These are phyloP conservation scores for Zophobas morio DNA, from an alignment of 1,140 invertebrate genomes.

Conservation along the genomic window DNA sequence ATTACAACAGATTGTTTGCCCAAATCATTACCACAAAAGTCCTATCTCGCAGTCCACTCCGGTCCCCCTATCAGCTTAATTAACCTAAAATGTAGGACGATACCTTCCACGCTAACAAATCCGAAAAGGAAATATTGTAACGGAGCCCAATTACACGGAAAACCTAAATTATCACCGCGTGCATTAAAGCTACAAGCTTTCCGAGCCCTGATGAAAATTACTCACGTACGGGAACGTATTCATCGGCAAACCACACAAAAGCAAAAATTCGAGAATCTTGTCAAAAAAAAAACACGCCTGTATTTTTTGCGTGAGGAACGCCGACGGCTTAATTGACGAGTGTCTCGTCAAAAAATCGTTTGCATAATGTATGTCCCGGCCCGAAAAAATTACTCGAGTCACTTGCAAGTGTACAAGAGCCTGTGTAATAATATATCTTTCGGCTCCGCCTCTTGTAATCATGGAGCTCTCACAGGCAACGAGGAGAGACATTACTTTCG, in stretches of 20 bases:
- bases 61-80: conserved; percentile 9
- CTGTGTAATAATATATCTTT: conserved; percentile 18
- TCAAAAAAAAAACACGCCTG: background rate
- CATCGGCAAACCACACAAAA: background rate
- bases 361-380: conserved; percentile 10
- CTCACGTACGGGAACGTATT: background rate
- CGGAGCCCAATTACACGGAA: background rate
- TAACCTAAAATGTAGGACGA: conserved; percentile 2
- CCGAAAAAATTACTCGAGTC: conserved; percentile 12
- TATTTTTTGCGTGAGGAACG: background rate
- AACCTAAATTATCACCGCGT: background rate
- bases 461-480: conserved; percentile 22
- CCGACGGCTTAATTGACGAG: background rate
- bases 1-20: conserved; percentile 36
- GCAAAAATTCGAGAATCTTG: background rate
- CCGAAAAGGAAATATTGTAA: conserved; percentile 2
- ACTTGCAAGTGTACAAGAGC: conserved; percentile 5
- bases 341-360: conserved; percentile 11
- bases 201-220: background rate
- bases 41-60: conserved; percentile 6
- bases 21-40: conserved; percentile 20
- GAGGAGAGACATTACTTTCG: conserved; percentile 12
- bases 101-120: conserved; percentile 4
- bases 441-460: conserved; percentile 19
- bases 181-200: background rate